Conservation (phyloP, 2,888 invertebrate species). For the Eilema depressum region DNA sequence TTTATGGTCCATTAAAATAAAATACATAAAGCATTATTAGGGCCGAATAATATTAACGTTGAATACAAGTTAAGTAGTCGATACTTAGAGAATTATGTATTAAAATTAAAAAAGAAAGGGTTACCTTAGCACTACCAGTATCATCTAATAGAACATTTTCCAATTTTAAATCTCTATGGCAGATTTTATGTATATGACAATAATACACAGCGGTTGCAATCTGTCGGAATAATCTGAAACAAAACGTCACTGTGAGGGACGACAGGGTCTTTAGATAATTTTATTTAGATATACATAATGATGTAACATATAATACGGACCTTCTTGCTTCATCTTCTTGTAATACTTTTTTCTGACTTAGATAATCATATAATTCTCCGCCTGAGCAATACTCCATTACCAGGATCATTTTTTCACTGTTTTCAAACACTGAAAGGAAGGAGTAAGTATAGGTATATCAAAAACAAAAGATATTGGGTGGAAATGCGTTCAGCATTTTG, state of each 20-base stretch:
- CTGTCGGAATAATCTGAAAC: constrained; percentile 95
- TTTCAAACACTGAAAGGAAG: constrained; percentile 96
- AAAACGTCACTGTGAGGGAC: constrained; percentile 22
- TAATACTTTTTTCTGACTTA: constrained; percentile 96
- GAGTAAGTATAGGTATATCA: not conserved
- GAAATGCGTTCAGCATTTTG: no score
- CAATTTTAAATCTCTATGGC: constrained; percentile 97
- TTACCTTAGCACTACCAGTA: constrained; percentile 97
- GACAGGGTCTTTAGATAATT: not conserved
- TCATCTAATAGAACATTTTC: constrained; percentile 98
- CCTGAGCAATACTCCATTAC: constrained; percentile 99
- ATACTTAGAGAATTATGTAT: not conserved
- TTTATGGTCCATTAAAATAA: no score
- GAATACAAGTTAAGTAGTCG: not conserved
- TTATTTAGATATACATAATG: not conserved
- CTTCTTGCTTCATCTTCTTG: constrained; percentile 96
- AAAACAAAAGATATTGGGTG: not conserved
- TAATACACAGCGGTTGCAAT: constrained; percentile 98
- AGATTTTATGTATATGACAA: constrained; percentile 99
- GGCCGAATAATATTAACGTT: not conserved
- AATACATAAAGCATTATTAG: no score
- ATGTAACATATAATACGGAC: constrained; percentile 52
- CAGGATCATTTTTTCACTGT: constrained; percentile 99
- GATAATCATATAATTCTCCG: constrained; percentile 98
- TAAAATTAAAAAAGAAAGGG: not conserved